These are phyloP conservation scores for Lagodon rhomboides DNA, from an alignment of 2,797 vertebrate species.

Conservation along the genomic window DNA sequence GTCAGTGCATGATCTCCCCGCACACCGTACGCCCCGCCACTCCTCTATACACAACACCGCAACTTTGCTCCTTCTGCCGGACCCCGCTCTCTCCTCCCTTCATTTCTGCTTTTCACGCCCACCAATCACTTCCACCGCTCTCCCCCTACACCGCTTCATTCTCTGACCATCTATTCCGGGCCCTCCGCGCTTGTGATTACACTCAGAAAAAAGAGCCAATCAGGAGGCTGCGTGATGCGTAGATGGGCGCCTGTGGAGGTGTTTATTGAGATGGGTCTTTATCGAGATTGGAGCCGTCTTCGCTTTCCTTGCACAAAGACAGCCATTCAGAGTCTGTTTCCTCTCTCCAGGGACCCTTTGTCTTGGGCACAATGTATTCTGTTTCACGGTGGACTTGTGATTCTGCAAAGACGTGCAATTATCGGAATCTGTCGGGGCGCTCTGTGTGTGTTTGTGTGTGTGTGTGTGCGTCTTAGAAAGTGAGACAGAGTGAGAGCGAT, in stretches of 20 bases:
- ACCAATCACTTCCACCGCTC: constrained; percentile 42
- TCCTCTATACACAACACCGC: constrained; percentile 24
- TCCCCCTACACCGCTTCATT: constrained; percentile 43
- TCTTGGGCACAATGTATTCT: constrained; percentile 66
- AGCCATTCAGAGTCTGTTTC: constrained; percentile 49
- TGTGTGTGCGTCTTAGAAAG: constrained; percentile 15
- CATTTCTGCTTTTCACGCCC: constrained; percentile 39
- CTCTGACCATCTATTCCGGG: constrained; percentile 42
- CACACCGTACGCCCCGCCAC: background rate
- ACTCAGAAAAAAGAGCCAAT: constrained; percentile 60
- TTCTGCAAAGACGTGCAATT: constrained; percentile 66
- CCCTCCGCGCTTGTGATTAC: constrained; percentile 54
- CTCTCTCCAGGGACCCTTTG: constrained; percentile 61
- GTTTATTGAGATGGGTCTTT: constrained; percentile 69
- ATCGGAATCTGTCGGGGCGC: constrained; percentile 52
- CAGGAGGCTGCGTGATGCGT: constrained; percentile 43
- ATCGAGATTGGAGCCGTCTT: constrained; percentile 63
- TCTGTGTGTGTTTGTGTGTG: constrained; percentile 3
- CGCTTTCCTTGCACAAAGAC: constrained; percentile 50
- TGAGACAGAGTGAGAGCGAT: constrained; percentile 29
- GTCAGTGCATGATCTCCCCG: constrained; percentile 33
- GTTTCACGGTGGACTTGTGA: constrained; percentile 58
- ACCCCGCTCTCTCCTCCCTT: constrained; percentile 38
- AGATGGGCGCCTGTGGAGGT: constrained; percentile 49
- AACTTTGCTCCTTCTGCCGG: constrained; percentile 28